A percentile compares a stretch with the other conserved stretches of the same genome.
phyloP scores from a whole-genome alignment of 1,140 invertebrate species.

The Drosophila kanapiae region DNA sequence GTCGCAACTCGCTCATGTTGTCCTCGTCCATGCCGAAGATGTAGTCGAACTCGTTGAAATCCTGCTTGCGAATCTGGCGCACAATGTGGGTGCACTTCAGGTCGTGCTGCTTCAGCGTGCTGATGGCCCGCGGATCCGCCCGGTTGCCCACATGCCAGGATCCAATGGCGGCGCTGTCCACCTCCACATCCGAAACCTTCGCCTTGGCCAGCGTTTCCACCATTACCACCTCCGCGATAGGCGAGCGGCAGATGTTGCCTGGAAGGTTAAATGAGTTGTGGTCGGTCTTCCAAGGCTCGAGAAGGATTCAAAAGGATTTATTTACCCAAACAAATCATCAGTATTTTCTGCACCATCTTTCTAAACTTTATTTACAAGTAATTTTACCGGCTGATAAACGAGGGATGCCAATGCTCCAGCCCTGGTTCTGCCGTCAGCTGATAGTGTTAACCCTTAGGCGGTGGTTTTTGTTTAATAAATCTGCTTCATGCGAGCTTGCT shows the following conservation, averaged over 20 bases:
- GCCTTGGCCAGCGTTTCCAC: conserved; percentile 89
- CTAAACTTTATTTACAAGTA: conserved; percentile 10
- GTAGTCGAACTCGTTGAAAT: conserved; percentile 92
- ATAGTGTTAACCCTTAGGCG: conserved; percentile 34
- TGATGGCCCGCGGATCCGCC: conserved; percentile 91
- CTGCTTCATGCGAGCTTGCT: conserved; percentile 77
- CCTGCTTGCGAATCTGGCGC: conserved; percentile 89
- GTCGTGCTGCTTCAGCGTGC: conserved; percentile 90
- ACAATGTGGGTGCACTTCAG: conserved; percentile 91
- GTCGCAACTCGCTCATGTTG: conserved; percentile 90
- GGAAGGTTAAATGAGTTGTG: conserved; percentile 38
- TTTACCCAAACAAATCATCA: conserved; percentile 87
- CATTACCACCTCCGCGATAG: conserved; percentile 97
- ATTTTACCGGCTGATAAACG: conserved; percentile 13
- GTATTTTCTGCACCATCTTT: conserved; percentile 80
- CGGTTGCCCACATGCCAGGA: conserved; percentile 93
- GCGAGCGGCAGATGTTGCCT: conserved; percentile 98
- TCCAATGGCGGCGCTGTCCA: conserved; percentile 95
- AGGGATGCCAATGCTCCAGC: not conserved
- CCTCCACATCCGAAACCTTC: conserved; percentile 88
- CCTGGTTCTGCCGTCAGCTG: conserved; percentile 25
- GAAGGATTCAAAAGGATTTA: not conserved
- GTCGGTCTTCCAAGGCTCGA: not conserved
- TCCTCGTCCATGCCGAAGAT: conserved; percentile 97
- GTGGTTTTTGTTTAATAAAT: conserved; percentile 24